These are phyloP conservation scores for Larimichthys crocea DNA, from an alignment of 2,113 vertebrate species.

Conservation along the genomic window DNA sequence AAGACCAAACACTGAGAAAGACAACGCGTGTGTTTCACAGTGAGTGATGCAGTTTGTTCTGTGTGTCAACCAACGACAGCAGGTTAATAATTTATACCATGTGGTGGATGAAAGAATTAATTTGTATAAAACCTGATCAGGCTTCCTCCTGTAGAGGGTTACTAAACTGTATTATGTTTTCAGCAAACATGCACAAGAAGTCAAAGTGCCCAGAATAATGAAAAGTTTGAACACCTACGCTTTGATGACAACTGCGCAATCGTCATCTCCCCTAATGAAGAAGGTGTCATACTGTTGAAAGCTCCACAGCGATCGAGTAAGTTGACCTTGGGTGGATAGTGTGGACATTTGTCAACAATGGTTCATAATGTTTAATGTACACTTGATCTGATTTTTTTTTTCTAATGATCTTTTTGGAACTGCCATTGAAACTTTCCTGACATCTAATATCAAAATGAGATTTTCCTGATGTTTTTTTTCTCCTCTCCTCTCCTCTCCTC, in stretches of 20 bases:
- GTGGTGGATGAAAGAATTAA: slow-evolving; percentile 9
- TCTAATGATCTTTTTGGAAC: not conserved
- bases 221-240: no score
- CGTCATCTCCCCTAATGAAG: not conserved
- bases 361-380: not conserved
- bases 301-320: not conserved
- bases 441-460: not conserved
- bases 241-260: not conserved
- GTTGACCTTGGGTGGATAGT: not conserved
- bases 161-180: no score
- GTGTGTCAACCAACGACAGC: slow-evolving; percentile 29
- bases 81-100: slow-evolving; percentile 17
- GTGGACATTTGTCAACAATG: not conserved
- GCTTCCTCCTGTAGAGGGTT: not conserved
- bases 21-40: slow-evolving; percentile 1
- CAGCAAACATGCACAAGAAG: no score
- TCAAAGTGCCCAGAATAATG: no score
- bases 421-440: not conserved
- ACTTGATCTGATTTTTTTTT: not conserved
- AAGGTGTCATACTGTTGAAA: not conserved
- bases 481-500: slow-evolving; percentile 30
- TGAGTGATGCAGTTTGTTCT: slow-evolving; percentile 39
- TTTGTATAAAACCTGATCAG: slow-evolving; percentile 15
- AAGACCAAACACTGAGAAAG: slow-evolving; percentile 11
- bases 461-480: not conserved